These are phyloP conservation scores for Neopelma chrysocephalum DNA, from an alignment of 2,797 vertebrate species.

Conservation along the genomic window DNA sequence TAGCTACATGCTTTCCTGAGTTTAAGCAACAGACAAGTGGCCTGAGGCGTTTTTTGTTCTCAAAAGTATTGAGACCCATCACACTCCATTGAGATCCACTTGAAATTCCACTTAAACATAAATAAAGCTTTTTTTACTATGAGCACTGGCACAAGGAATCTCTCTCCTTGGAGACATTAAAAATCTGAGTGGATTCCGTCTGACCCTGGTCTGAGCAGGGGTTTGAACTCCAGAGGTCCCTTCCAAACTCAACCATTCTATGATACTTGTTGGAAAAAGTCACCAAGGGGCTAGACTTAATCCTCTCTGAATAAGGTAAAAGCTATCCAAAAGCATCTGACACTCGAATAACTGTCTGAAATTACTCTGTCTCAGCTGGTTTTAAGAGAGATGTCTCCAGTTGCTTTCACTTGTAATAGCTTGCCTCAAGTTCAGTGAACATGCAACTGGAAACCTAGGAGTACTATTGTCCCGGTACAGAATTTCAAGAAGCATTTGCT, in stretches of 20 bases:
- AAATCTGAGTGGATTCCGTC: background rate
- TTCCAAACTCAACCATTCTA: background rate
- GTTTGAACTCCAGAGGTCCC: background rate
- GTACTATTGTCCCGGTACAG: background rate
- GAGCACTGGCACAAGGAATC: background rate
- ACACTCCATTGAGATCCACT: background rate
- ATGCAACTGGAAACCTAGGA: background rate
- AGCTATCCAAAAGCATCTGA: background rate
- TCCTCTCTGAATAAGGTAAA: background rate
- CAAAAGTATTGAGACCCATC: background rate
- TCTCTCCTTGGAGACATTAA: background rate
- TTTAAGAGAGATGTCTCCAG: background rate
- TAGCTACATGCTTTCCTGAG: background rate
- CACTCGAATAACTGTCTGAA: background rate
- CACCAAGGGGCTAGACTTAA: background rate
- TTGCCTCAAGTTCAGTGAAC: background rate
- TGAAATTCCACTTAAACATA: background rate
- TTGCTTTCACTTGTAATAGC: background rate
- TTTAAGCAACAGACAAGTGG: background rate
- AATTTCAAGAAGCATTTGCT: background rate
- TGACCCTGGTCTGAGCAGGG: background rate
- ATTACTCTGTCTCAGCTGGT: background rate
- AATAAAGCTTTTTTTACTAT: background rate
- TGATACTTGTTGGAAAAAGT: background rate
- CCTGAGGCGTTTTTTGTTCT: background rate